phyloP scores from a whole-genome alignment of 2,113 vertebrate species.

The Daboia siamensis region DNA sequence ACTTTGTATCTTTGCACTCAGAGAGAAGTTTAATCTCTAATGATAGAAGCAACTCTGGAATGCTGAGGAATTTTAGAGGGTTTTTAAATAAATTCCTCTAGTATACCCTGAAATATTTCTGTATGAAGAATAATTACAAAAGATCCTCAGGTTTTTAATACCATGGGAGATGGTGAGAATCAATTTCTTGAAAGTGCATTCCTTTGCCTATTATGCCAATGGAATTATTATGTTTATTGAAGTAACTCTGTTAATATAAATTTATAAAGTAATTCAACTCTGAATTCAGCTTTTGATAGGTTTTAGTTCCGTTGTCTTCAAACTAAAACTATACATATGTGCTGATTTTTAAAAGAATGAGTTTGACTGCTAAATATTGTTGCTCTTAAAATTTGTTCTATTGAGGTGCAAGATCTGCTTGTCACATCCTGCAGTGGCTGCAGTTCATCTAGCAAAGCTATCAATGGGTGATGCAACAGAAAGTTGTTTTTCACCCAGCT shows the following conservation, averaged over 20 bases:
- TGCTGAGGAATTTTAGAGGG: neutral
- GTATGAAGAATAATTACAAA: neutral
- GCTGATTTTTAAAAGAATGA: neutral
- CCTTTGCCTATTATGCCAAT: neutral
- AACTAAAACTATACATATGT: neutral
- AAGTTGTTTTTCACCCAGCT: neutral
- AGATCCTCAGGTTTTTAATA: neutral
- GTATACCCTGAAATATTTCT: neutral
- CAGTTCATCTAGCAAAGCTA: neutral
- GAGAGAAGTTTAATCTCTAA: neutral
- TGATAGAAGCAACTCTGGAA: neutral
- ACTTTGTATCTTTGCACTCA: neutral
- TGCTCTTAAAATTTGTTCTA: neutral
- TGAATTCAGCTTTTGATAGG: neutral
- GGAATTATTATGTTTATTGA: neutral
- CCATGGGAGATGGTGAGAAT: neutral
- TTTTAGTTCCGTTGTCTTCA: neutral
- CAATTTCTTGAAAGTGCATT: neutral
- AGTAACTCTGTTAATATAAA: neutral
- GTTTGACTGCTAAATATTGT: neutral
- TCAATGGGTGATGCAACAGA: neutral
- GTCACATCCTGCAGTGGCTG: neutral
- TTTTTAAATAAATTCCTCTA: neutral
- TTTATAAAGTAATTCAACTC: neutral
- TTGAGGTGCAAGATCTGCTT: neutral